phyloP scores from a whole-genome alignment of 2,797 vertebrate species.

The Sebastes nivosus region DNA sequence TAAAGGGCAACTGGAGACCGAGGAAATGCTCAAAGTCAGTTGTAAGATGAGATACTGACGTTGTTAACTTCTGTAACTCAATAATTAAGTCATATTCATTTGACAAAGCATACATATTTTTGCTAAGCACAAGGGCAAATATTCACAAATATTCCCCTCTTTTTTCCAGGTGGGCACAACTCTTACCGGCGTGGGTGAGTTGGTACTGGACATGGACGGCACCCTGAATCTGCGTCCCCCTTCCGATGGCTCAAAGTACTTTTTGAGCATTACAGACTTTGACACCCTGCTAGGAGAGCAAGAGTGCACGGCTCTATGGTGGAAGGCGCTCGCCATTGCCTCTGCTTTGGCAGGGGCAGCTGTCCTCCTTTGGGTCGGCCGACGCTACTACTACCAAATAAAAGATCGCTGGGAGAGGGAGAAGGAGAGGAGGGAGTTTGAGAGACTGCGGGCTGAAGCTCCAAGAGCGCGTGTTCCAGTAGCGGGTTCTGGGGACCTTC shows the following conservation, averaged over 20 bases:
- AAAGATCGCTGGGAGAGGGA: slow-evolving; percentile 65
- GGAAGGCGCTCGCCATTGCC: slow-evolving; percentile 75
- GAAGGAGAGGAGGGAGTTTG: slow-evolving; percentile 71
- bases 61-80: too few relatives aligned
- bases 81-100: neutral
- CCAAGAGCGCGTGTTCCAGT: neutral
- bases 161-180: slow-evolving; percentile 80
- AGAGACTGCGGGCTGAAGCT: slow-evolving; percentile 29
- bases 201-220: slow-evolving; percentile 83
- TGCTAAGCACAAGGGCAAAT: neutral
- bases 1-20: slow-evolving; percentile 90
- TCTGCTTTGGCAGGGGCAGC: slow-evolving; percentile 72
- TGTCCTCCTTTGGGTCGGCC: slow-evolving; percentile 72
- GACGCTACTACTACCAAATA: slow-evolving; percentile 74
- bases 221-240: slow-evolving; percentile 86
- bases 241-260: slow-evolving; percentile 77
- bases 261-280: slow-evolving; percentile 85
- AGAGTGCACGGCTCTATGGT: slow-evolving; percentile 68
- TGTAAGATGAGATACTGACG: neutral
- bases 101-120: neutral
- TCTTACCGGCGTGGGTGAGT: slow-evolving; percentile 86
- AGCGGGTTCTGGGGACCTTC: neutral
- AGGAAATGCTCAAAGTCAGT: slow-evolving; percentile 87
- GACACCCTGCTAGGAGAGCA: slow-evolving; percentile 79
- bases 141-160: neutral